phyloP scores from a whole-genome alignment of 2,888 invertebrate species.

The Cerastis leucographa region DNA sequence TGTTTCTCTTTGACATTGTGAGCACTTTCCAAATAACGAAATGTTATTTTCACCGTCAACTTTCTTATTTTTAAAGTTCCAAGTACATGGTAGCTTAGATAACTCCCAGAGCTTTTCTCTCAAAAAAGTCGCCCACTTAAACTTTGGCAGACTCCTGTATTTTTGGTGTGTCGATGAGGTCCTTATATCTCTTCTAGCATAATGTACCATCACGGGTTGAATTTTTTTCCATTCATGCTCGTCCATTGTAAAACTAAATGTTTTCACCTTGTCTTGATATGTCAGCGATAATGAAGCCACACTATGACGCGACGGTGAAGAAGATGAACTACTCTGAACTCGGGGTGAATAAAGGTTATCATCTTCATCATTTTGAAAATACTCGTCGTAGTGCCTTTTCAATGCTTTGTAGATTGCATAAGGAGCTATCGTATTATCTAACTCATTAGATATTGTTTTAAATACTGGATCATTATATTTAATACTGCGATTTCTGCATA shows the following conservation, averaged over 20 bases:
- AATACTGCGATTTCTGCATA: constrained; percentile 48
- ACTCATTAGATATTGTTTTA: constrained; percentile 47
- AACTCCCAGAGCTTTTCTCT: constrained; percentile 51
- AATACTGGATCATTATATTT: constrained; percentile 54
- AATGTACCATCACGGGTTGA: constrained; percentile 49
- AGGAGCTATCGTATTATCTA: constrained; percentile 47
- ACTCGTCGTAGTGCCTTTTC: constrained; percentile 48
- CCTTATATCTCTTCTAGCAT: constrained; percentile 48
- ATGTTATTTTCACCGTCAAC: constrained; percentile 47
- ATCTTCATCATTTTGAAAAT: constrained; percentile 48
- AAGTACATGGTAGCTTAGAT: constrained; percentile 49
- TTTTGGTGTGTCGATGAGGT: constrained; percentile 47
- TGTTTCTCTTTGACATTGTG: constrained; percentile 47
- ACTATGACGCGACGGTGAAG: constrained; percentile 50
- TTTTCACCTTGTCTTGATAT: constrained; percentile 50
- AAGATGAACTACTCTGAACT: constrained; percentile 46
- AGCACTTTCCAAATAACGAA: constrained; percentile 50
- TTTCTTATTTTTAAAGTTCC: constrained; percentile 46
- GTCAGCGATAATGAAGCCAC: constrained; percentile 43
- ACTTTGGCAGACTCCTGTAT: constrained; percentile 50
- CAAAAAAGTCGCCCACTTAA: constrained; percentile 47
- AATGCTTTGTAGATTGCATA: constrained; percentile 48
- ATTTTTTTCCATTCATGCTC: constrained; percentile 51
- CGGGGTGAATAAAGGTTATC: constrained; percentile 42
- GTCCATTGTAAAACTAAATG: constrained; percentile 50